Evolutionary conservation across 2,888 invertebrate genomes (phyloP), one percentile per base, ranked within the genome.

Genomic region (Callosobruchus maculatus): DNA sequence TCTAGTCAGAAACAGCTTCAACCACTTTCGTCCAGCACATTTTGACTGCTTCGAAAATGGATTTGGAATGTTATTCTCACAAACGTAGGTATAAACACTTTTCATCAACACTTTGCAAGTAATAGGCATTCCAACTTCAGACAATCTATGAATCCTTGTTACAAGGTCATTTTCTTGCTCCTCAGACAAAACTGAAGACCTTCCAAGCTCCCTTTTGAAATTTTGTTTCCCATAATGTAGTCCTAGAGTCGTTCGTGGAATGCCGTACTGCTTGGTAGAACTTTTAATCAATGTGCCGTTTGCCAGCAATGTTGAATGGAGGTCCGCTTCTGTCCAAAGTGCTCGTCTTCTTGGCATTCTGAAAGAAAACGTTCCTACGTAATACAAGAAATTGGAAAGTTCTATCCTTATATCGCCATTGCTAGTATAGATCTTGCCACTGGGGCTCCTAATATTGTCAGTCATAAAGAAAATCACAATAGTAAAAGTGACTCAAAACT

Each of bases 21-120:
- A 72, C 80, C 78, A 81, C 71, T 81, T 77, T 67, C 76, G 77
- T 21, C 80, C 78, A 66, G 79, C 77, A 71, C 76, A 13, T 71
- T 76, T 70, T 13, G 73, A 71, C 30, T 30, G 68, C 9, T 75
- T 21, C 18, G 72, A 78, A 74, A 78, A 79, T 67, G 75, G 71
- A 76, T 75, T 72, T 22, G 73, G 31, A 21, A 75, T 77, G 70
- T 74, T 72, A 31, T 68, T 72, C 72, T 68, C 30, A 66, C 22
- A 72, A 67, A 70, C 73, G 71, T 71, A 77, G 21, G 74, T 72
- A 77, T 67, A 77, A 70, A 73, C 73, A 76, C 74, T 76, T 75
- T 73, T 74, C 72, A 71, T 74, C 70, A 75, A 71, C 68, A 75
- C 71, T 49, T 74, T 77, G 71, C 72, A 70, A 22, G 76, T 76